Base-by-base conservation (phyloP, 1,140 invertebrate species). In the Zaprionus africanus region DNA sequence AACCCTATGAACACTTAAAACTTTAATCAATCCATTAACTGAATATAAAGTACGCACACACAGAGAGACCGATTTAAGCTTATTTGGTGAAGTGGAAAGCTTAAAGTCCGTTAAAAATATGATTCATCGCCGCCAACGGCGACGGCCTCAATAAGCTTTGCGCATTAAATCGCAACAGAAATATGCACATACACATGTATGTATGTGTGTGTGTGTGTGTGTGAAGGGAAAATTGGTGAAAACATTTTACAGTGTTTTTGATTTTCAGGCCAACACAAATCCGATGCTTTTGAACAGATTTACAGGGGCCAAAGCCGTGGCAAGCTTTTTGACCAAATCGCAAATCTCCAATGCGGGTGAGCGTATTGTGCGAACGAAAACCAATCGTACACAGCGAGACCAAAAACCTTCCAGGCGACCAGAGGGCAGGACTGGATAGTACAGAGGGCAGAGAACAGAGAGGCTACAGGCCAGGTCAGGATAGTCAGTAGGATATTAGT, bases 301-400 rank as follows among this genome's bases (percentile, higher is more conserved):
- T 46, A 7, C 15, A 15, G 6, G 2, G 5, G n/a, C n/a, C 41
- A 46, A 46, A 46, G 41, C 41, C 41, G n/a, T 46, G 41, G n/a
- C 49, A 62, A 22, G 49, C n/a, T 36, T 41, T 62, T 62, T 11
- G 24, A 22, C 17, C 11, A 63, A 66, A 58, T 31, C 54, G 36
- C 17, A 51, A 72, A 38, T 61, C 22, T 51, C 71, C 64, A 22
- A 22, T 36, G n/a, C 26, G 1, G 12, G 51, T 51, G 38, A 75
- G 72, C 22, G 72, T 75, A 75, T 46, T 69, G n/a, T 58, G 31
- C n/a, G 11, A 19, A 6, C 5, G 6, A 31, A 9, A 69, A 41
- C 26, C 49, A 57, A 62, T 75, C 67, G 53, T 58, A 41, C 49
- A 70, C 51, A 24, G 59, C 63, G 59, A 24, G 24, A 19, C 31